Conservation (phyloP, 2,113 vertebrate species). For the Daubentonia madagascariensis region DNA sequence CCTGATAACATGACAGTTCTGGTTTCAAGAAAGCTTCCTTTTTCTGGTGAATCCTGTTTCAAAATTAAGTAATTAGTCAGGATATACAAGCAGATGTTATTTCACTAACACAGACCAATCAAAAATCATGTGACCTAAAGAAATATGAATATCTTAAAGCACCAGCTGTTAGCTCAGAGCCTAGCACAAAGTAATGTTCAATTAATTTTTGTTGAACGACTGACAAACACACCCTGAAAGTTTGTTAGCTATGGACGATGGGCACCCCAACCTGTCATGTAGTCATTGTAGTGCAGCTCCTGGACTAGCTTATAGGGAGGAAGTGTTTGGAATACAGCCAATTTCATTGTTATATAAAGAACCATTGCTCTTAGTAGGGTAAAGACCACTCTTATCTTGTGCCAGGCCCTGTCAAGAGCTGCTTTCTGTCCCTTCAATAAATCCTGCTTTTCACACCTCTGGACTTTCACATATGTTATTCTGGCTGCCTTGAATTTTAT, state of each 20-base stretch:
- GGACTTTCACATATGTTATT: not conserved
- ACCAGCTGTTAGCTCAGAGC: not conserved
- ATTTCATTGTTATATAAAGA: not conserved
- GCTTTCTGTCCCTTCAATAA: not conserved
- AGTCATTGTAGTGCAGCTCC: not conserved
- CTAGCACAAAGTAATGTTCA: not conserved
- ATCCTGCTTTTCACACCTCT: not conserved
- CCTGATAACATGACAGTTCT: not conserved
- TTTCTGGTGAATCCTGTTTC: not conserved
- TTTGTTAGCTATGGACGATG: not conserved
- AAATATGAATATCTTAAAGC: not conserved
- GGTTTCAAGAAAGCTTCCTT: not conserved
- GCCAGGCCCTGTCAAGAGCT: not conserved
- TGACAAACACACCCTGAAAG: not conserved
- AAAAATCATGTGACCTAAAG: not conserved
- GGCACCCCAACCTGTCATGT: not conserved
- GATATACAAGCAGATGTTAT: not conserved
- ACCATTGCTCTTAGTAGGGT: not conserved
- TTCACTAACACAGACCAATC: not conserved
- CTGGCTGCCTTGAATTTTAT: not conserved
- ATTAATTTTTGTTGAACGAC: not conserved
- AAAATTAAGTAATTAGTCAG: conserved; percentile 11
- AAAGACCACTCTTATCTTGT: not conserved
- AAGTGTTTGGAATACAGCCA: not conserved
- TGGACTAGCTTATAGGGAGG: not conserved